These are phyloP conservation scores for Chrysopilus asiliformis DNA, from an alignment of 2,888 invertebrate species.

Conservation along the genomic window DNA sequence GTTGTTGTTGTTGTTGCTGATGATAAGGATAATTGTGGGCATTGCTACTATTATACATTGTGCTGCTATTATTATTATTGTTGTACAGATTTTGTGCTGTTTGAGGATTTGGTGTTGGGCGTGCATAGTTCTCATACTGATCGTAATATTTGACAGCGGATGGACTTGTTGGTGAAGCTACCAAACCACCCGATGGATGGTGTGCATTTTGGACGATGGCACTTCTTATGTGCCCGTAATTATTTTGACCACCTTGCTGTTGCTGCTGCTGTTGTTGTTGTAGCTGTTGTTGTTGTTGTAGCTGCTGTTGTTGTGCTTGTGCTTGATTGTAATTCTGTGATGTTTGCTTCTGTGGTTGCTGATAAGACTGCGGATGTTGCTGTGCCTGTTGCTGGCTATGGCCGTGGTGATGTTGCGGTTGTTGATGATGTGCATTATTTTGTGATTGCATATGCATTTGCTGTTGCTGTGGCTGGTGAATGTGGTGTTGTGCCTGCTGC, in stretches of 20 bases:
- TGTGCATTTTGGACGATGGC: conserved; percentile 33
- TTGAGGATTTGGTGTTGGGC: conserved; percentile 16
- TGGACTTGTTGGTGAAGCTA: too few species aligned
- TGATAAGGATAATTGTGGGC: conserved; percentile 15
- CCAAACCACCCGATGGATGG: conserved; percentile 26
- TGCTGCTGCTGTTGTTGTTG: conserved; percentile 28
- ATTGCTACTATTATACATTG: conserved; percentile 6
- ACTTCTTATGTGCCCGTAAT: conserved; percentile 31
- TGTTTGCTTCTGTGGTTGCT: conserved; percentile 14
- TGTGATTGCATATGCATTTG: conserved; percentile 15
- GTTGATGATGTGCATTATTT: conserved; percentile 18
- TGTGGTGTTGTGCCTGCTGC: neutral
- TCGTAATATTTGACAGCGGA: conserved; percentile 19
- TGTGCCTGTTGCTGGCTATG: conserved; percentile 19
- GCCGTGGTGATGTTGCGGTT: conserved; percentile 21
- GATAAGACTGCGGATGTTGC: conserved; percentile 19
- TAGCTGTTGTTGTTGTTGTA: conserved; percentile 21
- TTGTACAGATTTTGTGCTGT: conserved; percentile 11
- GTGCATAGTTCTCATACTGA: conserved; percentile 26
- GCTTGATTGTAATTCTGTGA: conserved; percentile 6
- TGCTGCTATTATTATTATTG: conserved; percentile 11
- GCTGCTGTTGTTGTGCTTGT: conserved; percentile 17
- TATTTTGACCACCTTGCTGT: conserved; percentile 19
- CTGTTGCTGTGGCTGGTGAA: conserved; percentile 14
- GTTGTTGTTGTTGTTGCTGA: conserved; percentile 19